A percentile compares a stretch with the other conserved stretches of the same genome.
Conservation (phyloP, 2,888 invertebrate genomes). For the Scaeva pyrastri region DNA sequence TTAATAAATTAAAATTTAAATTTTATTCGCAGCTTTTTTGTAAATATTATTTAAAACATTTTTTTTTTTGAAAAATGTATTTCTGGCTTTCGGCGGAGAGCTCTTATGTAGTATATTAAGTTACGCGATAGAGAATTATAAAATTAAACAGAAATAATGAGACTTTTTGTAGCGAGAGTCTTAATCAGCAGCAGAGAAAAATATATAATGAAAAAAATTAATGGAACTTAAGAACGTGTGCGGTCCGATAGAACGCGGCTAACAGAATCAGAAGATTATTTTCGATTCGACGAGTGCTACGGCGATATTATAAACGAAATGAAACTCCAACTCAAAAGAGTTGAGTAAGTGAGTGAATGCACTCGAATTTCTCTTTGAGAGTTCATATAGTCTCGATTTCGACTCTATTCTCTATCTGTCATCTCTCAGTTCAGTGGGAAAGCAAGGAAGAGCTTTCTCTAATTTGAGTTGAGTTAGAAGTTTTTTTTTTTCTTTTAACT, state of each 20-base stretch:
- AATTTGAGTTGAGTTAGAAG: conserved; percentile 15
- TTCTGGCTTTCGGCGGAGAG: neutral
- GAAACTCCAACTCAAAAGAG: neutral
- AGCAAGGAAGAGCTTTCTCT: conserved; percentile 52
- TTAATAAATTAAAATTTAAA: neutral
- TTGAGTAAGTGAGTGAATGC: conserved; percentile 6
- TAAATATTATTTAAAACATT: conserved; percentile 11
- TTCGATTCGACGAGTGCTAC: conserved; percentile 64
- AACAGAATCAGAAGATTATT: conserved; percentile 74
- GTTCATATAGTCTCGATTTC: too few species aligned
- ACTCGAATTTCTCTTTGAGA: conserved; percentile 65
- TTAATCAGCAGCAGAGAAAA: conserved; percentile 56
- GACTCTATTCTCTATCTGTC: too few species aligned
- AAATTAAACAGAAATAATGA: conserved; percentile 2
- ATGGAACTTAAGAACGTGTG: conserved; percentile 60
- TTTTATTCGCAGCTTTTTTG: neutral
- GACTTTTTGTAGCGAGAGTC: conserved; percentile 21
- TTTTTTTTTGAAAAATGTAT: neutral
- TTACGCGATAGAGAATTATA: conserved; percentile 26
- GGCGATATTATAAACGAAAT: conserved; percentile 54
- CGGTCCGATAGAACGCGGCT: conserved; percentile 70
- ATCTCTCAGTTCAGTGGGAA: neutral
- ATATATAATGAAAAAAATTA: conserved; percentile 44
- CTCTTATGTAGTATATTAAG: neutral
- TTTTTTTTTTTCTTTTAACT: neutral